Conservation (phyloP, 2,113 vertebrate species). For the Tricholaema leucomelas region DNA sequence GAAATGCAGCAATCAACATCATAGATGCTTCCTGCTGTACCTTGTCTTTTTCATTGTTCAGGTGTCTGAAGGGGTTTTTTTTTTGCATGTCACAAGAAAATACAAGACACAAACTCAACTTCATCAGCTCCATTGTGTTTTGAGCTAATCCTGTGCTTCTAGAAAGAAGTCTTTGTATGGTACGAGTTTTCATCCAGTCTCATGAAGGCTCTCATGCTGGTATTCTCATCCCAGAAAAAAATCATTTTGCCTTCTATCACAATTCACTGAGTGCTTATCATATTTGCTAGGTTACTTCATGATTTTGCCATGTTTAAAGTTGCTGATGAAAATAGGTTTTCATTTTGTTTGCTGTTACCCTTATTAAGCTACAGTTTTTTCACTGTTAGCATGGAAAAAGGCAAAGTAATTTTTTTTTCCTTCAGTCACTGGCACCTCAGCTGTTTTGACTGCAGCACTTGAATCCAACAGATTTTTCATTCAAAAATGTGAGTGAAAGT, state of each 20-base stretch:
- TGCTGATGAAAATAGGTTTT: constrained; percentile 53
- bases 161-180: background rate
- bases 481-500: background rate
- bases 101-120: background rate
- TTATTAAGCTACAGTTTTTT: constrained; percentile 37
- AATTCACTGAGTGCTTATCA: background rate
- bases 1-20: background rate
- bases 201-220: background rate
- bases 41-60: background rate
- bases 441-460: background rate
- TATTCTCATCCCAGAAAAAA: constrained; percentile 30
- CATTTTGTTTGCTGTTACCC: constrained; percentile 6
- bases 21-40: background rate
- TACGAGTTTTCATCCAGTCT: constrained; percentile 3
- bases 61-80: background rate
- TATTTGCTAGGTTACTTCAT: background rate
- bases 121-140: background rate
- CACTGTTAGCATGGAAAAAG: background rate
- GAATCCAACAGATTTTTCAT: constrained; percentile 12
- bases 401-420: background rate
- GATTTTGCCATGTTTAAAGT: constrained; percentile 9
- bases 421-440: constrained; percentile 27
- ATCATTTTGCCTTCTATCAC: constrained; percentile 14
- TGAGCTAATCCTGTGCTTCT: background rate
- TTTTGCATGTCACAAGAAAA: background rate